phyloP scores from a whole-genome alignment of 2,888 invertebrate genomes.

The Dicranocentrus wangi region DNA sequence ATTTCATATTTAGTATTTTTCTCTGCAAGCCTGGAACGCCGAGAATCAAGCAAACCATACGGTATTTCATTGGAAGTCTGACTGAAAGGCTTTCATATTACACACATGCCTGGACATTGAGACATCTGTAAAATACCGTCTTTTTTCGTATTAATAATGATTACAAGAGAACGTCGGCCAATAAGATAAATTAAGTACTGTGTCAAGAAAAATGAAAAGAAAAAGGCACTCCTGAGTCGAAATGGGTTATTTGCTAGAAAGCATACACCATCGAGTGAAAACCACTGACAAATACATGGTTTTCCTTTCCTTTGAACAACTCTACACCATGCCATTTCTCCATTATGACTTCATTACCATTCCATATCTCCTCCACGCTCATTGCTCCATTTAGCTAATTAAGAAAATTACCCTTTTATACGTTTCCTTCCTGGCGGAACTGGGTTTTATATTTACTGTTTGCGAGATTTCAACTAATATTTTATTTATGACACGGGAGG shows the following conservation, averaged over 20 bases:
- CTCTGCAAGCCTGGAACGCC: too few species aligned
- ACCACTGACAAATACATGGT: slow-evolving; percentile 12
- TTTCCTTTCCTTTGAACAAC: slow-evolving; percentile 38
- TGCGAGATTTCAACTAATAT: background rate
- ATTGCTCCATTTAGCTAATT: slow-evolving; percentile 52
- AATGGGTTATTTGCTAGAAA: background rate
- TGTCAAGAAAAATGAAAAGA: slow-evolving; percentile 1
- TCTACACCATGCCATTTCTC: slow-evolving; percentile 6
- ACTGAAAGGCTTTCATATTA: too few species aligned
- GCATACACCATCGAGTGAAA: background rate
- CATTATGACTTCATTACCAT: slow-evolving; percentile 33
- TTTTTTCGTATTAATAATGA: background rate
- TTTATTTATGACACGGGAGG: background rate
- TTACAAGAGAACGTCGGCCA: background rate
- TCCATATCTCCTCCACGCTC: slow-evolving; percentile 8
- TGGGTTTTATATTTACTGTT: background rate
- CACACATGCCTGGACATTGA: too few species aligned
- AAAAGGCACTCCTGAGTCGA: background rate
- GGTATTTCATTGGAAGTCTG: too few species aligned
- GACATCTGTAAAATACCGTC: too few species aligned
- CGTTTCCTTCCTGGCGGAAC: background rate
- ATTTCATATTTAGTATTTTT: too few species aligned
- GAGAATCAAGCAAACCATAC: too few species aligned
- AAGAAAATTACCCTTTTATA: slow-evolving; percentile 19
- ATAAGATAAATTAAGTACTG: background rate